These are phyloP conservation scores for Illadopsis cleaveri DNA, from an alignment of 2,113 vertebrate species.

Conservation along the genomic window DNA sequence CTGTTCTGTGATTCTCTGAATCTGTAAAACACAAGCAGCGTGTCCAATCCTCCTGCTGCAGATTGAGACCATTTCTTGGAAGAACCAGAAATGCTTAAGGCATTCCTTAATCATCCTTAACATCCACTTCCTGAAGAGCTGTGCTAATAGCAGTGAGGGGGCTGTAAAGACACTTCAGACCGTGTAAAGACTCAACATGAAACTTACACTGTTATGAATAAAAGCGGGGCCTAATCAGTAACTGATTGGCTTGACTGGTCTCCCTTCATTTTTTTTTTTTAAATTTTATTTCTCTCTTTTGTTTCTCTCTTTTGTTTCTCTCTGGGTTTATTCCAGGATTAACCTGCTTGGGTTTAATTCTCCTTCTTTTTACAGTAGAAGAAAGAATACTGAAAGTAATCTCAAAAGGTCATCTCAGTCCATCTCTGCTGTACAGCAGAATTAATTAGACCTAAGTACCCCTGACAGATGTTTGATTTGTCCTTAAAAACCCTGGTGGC, in stretches of 20 bases:
- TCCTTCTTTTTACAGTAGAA: conserved; percentile 9
- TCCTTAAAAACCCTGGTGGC: conserved; percentile 10
- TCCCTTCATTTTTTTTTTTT: neutral
- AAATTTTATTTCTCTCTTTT: neutral
- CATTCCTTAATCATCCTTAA: neutral
- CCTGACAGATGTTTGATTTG: conserved; percentile 35
- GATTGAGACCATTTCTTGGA: neutral
- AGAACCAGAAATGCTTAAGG: neutral
- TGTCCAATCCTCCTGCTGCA: neutral
- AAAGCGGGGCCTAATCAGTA: neutral
- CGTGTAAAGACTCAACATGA: neutral
- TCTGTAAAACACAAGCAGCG: neutral
- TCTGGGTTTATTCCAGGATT: conserved; percentile 7
- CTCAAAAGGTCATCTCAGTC: neutral
- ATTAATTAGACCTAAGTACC: conserved; percentile 22
- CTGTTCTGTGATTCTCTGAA: neutral
- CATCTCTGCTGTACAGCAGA: neutral
- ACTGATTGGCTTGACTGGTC: neutral
- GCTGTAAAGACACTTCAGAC: neutral
- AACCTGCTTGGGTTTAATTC: conserved; percentile 23
- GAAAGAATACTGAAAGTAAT: neutral
- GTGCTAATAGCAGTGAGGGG: neutral
- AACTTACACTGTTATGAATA: neutral
- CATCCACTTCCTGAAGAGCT: neutral
- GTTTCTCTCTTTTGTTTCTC: neutral